Evolutionary conservation across 2,113 vertebrate genomes (phyloP).

Genomic region (Hydrochoerus hydrochaeris): DNA sequence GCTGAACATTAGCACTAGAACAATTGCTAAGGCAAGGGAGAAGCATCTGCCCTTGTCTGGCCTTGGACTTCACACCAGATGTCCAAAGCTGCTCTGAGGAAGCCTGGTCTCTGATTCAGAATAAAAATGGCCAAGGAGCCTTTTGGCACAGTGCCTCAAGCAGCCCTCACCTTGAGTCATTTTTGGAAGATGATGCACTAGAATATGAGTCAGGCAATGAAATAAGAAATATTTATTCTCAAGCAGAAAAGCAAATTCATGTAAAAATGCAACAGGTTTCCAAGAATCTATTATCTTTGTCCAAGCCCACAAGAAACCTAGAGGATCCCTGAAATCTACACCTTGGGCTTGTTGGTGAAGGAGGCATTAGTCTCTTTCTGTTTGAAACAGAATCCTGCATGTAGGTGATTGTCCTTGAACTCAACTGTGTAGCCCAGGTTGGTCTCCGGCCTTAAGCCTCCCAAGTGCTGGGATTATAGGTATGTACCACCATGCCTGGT

Average conservation of each 20-base stretch:
- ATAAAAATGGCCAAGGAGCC: not conserved
- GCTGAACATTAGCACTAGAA: not conserved
- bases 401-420: not conserved
- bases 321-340: not conserved
- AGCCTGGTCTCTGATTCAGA: not conserved
- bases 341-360: not conserved
- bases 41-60: not conserved
- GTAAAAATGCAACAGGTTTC: not conserved
- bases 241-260: slow-evolving; percentile 48
- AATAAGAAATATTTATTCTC: slow-evolving; percentile 52
- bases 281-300: not conserved
- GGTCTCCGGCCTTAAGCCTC: not conserved
- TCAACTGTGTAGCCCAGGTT: not conserved
- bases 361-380: not conserved
- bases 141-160: not conserved
- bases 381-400: not conserved
- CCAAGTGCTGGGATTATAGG: not conserved
- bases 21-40: not conserved
- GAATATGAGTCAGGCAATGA: slow-evolving; percentile 21
- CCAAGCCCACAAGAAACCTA: slow-evolving; percentile 4
- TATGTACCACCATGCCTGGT: not conserved
- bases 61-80: not conserved
- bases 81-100: not conserved
- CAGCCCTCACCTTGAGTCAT: not conserved
- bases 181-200: not conserved